Evolutionary conservation across 2,113 vertebrate genomes (phyloP), one percentile per base, ranked within the genome.

Genomic region (Halcyon malimbica): DNA sequence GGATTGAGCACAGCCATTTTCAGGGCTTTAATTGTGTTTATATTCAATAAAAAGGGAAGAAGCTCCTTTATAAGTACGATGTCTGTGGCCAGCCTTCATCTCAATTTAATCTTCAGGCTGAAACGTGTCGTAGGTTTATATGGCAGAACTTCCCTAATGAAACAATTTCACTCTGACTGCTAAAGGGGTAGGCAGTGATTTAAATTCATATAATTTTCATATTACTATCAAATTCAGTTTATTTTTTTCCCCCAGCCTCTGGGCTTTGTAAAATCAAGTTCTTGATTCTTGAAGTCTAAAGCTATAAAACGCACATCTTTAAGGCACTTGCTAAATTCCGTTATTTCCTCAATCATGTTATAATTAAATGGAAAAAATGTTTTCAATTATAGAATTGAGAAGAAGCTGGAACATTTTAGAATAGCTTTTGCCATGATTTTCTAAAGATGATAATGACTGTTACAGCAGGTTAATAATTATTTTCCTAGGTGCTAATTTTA

Each of bases 331-430:
- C 54, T 81, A 37, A 70, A 91, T 94, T 87, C 56, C 78, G 78
- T 89, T 87, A 67, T 84, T 83, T 70, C 51, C 7, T 7, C 57
- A 46, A 65, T 83, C 16, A 6, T 60, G 10, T 59, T 82, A 51
- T 70, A 87, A 91, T 82, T 89, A 87, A 89, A 82, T 86, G 83
- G 83, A 60, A 79, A 64, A 91, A 77, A 63, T 20, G n/a, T n/a
- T 91, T 92, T 71, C 50, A 37, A 16, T 68, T 63, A 86, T 56
- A 37, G 74, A 74, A 78, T 20, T 53, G 84, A 83, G 73, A 63
- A 91, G 69, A 74, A 89, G 59, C 29, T 46, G 37, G 41, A 91
- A 67, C 21, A 5, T 74, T 91, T 94, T 33, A 56, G 54, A 75
- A 37, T 10, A 37, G 62, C 31, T 76, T 90, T 85, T 39, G 37